Conservation (phyloP, 2,888 invertebrate species). For the Hermaeophaga mercurialis region DNA sequence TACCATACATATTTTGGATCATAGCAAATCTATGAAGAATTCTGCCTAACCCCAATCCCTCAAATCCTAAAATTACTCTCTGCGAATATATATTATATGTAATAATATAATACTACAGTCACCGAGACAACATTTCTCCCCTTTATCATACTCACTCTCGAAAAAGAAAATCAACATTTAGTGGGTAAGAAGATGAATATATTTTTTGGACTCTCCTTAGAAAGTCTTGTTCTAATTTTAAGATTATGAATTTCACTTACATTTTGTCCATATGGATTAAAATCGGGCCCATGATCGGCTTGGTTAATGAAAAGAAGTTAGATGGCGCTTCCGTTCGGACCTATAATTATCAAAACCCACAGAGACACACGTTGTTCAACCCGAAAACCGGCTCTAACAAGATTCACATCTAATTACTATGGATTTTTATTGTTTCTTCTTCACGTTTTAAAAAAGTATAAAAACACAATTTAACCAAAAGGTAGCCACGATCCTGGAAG, state of each 20-base stretch:
- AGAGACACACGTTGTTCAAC: slow-evolving; percentile 38
- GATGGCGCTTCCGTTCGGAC: slow-evolving; percentile 49
- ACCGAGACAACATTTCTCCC: no score
- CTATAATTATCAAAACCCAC: slow-evolving; percentile 56
- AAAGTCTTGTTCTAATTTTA: no score
- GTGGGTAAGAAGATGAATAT: no score
- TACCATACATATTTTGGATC: no score
- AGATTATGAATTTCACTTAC: background rate
- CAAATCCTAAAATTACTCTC: no score
- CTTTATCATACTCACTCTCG: no score
- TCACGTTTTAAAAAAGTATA: slow-evolving; percentile 7
- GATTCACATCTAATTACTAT: slow-evolving; percentile 40
- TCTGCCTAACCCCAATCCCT: no score
- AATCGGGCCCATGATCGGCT: background rate
- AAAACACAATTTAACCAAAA: background rate
- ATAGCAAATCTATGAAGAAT: no score
- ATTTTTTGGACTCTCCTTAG: no score
- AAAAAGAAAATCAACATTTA: no score
- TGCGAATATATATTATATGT: no score
- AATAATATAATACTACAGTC: no score
- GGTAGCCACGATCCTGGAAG: background rate
- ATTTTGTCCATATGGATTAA: background rate
- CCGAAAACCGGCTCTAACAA: slow-evolving; percentile 42
- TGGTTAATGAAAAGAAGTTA: slow-evolving; percentile 17
- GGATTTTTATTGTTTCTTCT: slow-evolving; percentile 33